Evolutionary conservation across 2,888 invertebrate genomes (phyloP), one percentile per base, ranked within the genome.

Genomic region (Hetaerina titia): DNA sequence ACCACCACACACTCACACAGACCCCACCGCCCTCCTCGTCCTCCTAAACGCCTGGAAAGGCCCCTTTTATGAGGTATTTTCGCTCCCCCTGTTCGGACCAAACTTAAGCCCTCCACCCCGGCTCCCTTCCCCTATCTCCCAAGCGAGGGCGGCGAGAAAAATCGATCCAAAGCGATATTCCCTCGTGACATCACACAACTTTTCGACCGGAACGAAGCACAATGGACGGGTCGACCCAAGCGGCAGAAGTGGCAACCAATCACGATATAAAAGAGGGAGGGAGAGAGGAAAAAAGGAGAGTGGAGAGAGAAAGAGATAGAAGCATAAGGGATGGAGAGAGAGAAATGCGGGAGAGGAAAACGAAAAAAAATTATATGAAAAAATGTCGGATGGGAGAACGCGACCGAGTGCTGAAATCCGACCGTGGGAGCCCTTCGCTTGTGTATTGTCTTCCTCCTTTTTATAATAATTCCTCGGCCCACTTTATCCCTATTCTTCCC

Each of bases 241-340:
- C 89, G 89, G 22, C n/a, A n/a, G 89, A 89, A 89, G 89, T 57
- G 58, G 89, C 89, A 89, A 58, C 89, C 89, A 89, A 89, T 89
- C 89, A 89, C 58, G 56, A 13, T 58, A 58, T 13, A 89, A n/a
- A 89, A 58, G 22, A 58, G 57, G 89, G 57, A 22, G 89, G 57
- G 19, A 88, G 88, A 88, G 45, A 69, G 6, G 69, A n/a, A 69
- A 22, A n/a, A n/a, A 22, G n/a, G 5, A 69, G 64, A 19, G 19
- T 2, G 64, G 64, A 64, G 7, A 19, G 64, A 19, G 64, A 64
- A 15, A 19, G 69, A 69, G 22, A 69, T 22, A 5, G n/a, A 19
- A 19, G 19, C 2, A 19, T 15, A 64, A 19, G 15, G 64, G 64
- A 19, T 19, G 64, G 7, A n/a, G n/a, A n/a, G n/a, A 22, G 69